Percentiles rank a stretch among this genome's conserved stretches.
Evolutionary conservation across 2,113 vertebrate species (phyloP).

Genomic region (Natator depressus): DNA sequence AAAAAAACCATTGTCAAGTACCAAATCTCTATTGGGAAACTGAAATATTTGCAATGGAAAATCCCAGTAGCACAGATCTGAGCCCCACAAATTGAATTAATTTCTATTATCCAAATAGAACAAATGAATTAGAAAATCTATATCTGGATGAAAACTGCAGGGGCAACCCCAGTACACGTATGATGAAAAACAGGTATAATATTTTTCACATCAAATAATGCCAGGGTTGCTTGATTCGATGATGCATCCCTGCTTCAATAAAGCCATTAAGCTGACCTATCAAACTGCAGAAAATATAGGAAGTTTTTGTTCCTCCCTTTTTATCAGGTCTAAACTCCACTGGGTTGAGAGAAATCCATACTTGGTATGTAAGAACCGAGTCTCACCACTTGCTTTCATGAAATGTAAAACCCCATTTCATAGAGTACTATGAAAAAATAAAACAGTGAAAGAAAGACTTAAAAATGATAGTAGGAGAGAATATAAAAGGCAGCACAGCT

Average conservation of each 20-base stretch:
- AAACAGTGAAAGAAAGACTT: neutral
- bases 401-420: neutral
- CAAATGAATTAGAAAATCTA: neutral
- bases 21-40: fast-evolving
- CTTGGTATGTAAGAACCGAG: neutral
- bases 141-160: neutral
- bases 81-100: neutral
- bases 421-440: neutral
- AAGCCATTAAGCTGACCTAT: neutral
- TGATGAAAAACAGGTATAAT: neutral
- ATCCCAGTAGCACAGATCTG: neutral
- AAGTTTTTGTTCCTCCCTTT: neutral
- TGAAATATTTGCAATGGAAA: neutral
- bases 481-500: neutral
- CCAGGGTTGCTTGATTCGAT: neutral
- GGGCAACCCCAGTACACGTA: neutral
- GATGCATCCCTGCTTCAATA: neutral
- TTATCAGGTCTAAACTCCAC: neutral
- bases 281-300: neutral
- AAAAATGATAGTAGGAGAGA: neutral
- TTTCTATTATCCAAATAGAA: neutral
- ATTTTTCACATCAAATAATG: neutral
- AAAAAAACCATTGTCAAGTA: neutral
- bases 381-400: neutral
- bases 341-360: neutral